Percentiles rank a stretch among this genome's conserved stretches.
Evolutionary conservation across 2,888 invertebrate species (phyloP).

Genomic region (Drosophila atripex): DNA sequence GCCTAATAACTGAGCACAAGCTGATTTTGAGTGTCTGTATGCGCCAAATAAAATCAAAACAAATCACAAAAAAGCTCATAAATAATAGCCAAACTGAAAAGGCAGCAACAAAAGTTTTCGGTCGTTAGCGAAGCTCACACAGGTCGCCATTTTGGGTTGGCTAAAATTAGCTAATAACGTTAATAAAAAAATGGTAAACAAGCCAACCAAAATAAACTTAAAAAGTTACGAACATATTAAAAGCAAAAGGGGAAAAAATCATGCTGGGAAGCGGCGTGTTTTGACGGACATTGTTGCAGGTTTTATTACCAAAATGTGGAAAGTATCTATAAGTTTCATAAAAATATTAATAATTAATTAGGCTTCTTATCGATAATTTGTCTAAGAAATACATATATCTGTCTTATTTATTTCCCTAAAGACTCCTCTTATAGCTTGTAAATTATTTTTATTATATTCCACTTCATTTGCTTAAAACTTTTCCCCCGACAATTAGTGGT

Average conservation of each 20-base stretch:
- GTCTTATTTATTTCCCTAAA: too few species aligned
- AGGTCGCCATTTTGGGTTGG: slow-evolving; percentile 64
- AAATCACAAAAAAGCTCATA: slow-evolving; percentile 54
- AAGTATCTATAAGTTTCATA: too few species aligned
- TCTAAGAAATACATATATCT: too few species aligned
- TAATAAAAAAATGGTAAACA: slow-evolving; percentile 46
- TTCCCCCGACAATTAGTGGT: slow-evolving; percentile 30
- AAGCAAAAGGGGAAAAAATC: slow-evolving; percentile 11
- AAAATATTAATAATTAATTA: too few species aligned
- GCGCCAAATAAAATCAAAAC: slow-evolving; percentile 45
- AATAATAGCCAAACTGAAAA: slow-evolving; percentile 57
- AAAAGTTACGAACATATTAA: slow-evolving; percentile 31
- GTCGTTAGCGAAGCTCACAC: slow-evolving; percentile 52
- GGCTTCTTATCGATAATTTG: too few species aligned
- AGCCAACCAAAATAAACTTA: slow-evolving; percentile 34
- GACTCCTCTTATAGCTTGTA: too few species aligned
- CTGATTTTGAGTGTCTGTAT: slow-evolving; percentile 29
- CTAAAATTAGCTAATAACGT: slow-evolving; percentile 74
- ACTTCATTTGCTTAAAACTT: slow-evolving; percentile 38
- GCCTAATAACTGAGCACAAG: slow-evolving; percentile 34
- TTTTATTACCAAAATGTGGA: not conserved
- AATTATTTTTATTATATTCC: slow-evolving; percentile 15
- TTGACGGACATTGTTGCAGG: slow-evolving; percentile 9
- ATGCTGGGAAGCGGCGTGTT: not conserved
- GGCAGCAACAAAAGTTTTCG: slow-evolving; percentile 38